Evolutionary conservation across 2,797 vertebrate species (phyloP).

Genomic region (Coregonus ussuriensis): DNA sequence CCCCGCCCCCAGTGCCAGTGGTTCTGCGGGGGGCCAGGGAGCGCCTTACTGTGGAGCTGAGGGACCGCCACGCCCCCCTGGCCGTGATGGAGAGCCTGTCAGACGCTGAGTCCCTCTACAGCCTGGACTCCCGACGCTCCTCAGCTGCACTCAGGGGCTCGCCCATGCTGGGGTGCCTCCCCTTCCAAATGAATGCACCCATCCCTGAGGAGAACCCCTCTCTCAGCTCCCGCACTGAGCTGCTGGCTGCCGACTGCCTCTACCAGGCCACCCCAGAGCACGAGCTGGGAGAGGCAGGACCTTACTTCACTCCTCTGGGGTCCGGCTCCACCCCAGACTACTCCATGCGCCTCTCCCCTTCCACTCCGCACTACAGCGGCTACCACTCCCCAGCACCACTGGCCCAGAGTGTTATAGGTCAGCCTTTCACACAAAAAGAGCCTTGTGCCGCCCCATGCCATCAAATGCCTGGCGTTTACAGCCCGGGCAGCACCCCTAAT

Average conservation of each 20-base stretch:
- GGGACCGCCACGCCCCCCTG: conserved; percentile 90
- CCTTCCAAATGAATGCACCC: conserved; percentile 88
- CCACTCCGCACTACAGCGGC: conserved; percentile 63
- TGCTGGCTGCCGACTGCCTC: conserved; percentile 88
- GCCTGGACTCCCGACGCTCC: conserved; percentile 94
- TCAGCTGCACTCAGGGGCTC: conserved; percentile 94
- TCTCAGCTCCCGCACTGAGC: conserved; percentile 95
- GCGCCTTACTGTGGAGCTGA: conserved; percentile 87
- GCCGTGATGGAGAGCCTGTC: conserved; percentile 98
- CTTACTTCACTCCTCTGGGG: conserved; percentile 76
- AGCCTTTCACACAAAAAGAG: conserved; percentile 49
- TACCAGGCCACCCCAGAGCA: conserved; percentile 73
- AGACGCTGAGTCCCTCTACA: conserved; percentile 95
- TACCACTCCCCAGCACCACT: conserved; percentile 62
- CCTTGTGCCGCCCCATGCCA: conserved; percentile 46
- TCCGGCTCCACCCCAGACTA: conserved; percentile 66
- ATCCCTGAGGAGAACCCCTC: conserved; percentile 98
- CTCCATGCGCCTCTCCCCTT: conserved; percentile 66
- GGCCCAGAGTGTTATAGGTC: conserved; percentile 60
- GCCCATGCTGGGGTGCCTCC: conserved; percentile 89
- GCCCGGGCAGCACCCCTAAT: conserved; percentile 66
- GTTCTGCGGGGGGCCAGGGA: conserved; percentile 92
- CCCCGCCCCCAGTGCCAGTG: conserved; percentile 89
- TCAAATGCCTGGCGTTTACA: conserved; percentile 69
- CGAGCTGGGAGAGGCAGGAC: conserved; percentile 71